A percentile compares a stretch with the other conserved stretches of the same genome.
Evolutionary conservation across 2,113 vertebrate species (phyloP).

Genomic region (Diadophis punctatus): DNA sequence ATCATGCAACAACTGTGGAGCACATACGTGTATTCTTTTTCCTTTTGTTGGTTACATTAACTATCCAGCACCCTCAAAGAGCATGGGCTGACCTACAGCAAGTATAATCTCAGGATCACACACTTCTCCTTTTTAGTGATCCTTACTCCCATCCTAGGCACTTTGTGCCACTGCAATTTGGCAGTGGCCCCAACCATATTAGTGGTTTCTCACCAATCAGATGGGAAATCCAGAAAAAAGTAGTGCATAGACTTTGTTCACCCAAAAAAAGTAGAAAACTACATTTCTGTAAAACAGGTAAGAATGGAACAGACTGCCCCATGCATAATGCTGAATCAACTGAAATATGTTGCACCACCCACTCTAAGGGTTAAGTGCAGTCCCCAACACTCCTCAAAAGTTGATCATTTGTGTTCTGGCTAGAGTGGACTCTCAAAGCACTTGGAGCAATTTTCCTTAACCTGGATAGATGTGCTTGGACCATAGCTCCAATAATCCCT

Average conservation of each 20-base stretch:
- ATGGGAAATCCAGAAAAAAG: background rate
- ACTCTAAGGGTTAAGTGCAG: background rate
- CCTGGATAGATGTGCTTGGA: background rate
- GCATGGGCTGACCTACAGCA: background rate
- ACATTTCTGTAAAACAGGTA: background rate
- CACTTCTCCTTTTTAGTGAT: background rate
- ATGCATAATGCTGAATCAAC: background rate
- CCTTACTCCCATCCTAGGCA: background rate
- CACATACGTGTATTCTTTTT: background rate
- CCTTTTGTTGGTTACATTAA: background rate
- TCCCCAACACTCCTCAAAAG: background rate
- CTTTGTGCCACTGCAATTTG: background rate
- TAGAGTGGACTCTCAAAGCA: background rate
- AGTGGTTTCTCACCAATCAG: background rate
- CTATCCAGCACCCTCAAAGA: background rate
- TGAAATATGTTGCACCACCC: background rate
- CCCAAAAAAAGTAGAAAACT: background rate
- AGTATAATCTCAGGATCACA: background rate
- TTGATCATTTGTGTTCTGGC: background rate
- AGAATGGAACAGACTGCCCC: background rate
- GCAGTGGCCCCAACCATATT: background rate
- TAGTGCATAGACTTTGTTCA: background rate
- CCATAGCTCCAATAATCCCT: background rate
- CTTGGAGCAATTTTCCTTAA: background rate
- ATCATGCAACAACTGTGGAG: background rate